A percentile compares a stretch with the other conserved stretches of the same genome.
Evolutionary conservation across 2,113 vertebrate species (phyloP).

Genomic region (Trochalopteron elliotii): DNA sequence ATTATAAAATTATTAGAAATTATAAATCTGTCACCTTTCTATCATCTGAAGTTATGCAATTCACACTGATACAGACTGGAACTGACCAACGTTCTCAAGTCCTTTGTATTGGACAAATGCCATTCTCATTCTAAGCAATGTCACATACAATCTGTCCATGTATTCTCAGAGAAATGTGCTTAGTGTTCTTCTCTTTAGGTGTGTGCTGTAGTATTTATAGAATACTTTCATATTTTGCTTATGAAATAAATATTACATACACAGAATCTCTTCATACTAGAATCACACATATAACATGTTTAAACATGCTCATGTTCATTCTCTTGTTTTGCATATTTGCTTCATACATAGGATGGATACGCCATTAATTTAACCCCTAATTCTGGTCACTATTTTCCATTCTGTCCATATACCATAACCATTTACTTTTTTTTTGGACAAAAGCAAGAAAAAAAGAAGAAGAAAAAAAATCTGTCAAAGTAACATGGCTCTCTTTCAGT

Average conservation of each 20-base stretch:
- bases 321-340: background rate
- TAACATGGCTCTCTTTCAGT: background rate
- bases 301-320: background rate
- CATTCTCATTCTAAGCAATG: background rate
- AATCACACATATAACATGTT: background rate
- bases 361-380: background rate
- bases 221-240: background rate
- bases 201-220: background rate
- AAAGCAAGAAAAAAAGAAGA: background rate
- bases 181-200: background rate
- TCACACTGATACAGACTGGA: background rate
- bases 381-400: background rate
- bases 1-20: background rate
- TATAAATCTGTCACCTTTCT: background rate
- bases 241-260: background rate
- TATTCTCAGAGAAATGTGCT: background rate
- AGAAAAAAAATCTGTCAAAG: fast-evolving
- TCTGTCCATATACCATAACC: fast-evolving
- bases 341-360: background rate
- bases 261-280: background rate
- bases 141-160: background rate
- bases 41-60: background rate
- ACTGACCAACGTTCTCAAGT: background rate
- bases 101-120: background rate
- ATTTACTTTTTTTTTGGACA: background rate